These are phyloP conservation scores for Microcebus ravelobensis DNA, from an alignment of 2,113 vertebrate species.

Conservation along the genomic window DNA sequence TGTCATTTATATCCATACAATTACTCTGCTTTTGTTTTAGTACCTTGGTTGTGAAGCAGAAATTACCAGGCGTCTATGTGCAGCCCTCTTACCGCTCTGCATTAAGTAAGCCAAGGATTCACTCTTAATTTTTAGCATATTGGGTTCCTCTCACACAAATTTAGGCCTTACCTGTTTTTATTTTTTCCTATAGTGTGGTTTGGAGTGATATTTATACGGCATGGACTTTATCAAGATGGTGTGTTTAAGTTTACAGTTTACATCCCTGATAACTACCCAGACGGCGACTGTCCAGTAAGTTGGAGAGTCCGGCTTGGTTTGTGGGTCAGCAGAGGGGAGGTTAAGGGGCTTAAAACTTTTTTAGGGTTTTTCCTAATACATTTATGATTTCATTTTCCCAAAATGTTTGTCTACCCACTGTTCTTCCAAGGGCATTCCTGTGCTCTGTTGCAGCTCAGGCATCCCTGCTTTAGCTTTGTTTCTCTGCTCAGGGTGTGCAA, in stretches of 20 bases:
- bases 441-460: neutral
- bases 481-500: neutral
- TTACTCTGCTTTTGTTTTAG: conserved; percentile 83
- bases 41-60: conserved; percentile 98
- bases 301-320: neutral
- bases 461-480: neutral
- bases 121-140: neutral
- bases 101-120: conserved; percentile 90
- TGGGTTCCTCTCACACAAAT: neutral
- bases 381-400: neutral
- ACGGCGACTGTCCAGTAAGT: conserved; percentile 96
- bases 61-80: conserved; percentile 96
- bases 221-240: conserved; percentile 98
- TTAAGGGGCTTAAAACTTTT: neutral
- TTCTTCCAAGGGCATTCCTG: neutral
- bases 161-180: neutral
- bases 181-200: conserved; percentile 94
- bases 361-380: neutral
- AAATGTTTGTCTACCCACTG: neutral
- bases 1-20: neutral
- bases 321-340: neutral
- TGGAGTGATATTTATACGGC: conserved; percentile 99
- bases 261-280: conserved; percentile 99
- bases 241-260: conserved; percentile 99
- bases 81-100: conserved; percentile 98